Percentiles rank a stretch among this genome's conserved stretches.
These are phyloP conservation scores for Mystacides longicornis DNA, from an alignment of 2,888 invertebrate genomes.

Conservation along the genomic window DNA sequence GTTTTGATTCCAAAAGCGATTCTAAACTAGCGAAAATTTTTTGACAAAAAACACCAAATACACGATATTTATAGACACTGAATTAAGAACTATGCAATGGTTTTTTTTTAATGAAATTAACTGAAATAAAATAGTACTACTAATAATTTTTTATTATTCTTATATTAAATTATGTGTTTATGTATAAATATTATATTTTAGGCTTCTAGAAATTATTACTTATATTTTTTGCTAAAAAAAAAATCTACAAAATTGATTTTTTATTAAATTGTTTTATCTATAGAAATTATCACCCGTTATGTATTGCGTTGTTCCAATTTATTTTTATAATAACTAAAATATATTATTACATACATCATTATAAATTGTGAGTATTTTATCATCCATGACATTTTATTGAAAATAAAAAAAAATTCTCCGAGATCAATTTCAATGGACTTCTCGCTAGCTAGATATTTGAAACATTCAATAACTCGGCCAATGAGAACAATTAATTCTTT, in stretches of 20 bases:
- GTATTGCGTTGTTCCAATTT: conserved; percentile 26
- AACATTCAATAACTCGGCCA: no score
- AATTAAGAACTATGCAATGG: no score
- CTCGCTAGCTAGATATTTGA: no score
- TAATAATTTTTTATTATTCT: not conserved
- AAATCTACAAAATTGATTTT: not conserved
- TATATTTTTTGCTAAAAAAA: not conserved
- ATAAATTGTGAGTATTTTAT: not conserved
- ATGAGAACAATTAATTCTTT: no score
- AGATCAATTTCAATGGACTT: no score
- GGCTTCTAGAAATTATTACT: no score
- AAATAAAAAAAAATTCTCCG: no score
- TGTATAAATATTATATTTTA: not conserved
- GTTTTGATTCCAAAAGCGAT: conserved; percentile 22
- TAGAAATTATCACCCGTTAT: conserved; percentile 26
- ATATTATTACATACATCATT: not conserved
- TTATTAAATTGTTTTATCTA: conserved; percentile 2
- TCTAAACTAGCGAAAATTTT: conserved; percentile 25
- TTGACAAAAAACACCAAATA: conserved; percentile 24
- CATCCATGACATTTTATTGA: no score
- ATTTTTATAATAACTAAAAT: conserved; percentile 17
- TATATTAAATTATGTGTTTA: not conserved
- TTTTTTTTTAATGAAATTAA: no score
- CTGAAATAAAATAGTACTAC: not conserved
- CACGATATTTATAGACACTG: conserved; percentile 24